Evolutionary conservation across 1,140 invertebrate species (phyloP).

Genomic region (Linepithema humile): DNA sequence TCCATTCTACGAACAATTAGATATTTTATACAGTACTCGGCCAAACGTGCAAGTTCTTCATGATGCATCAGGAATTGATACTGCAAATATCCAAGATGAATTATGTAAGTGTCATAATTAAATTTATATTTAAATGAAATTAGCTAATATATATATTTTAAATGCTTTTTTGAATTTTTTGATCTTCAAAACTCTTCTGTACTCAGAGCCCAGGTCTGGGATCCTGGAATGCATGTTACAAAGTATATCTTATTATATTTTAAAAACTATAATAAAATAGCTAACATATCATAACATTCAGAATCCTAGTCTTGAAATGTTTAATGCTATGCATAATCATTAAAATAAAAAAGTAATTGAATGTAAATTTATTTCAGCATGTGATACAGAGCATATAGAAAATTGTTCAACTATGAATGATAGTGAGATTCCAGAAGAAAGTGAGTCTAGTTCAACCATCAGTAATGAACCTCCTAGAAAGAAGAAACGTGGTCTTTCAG

Average conservation of each 20-base stretch:
- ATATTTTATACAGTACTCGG: background rate
- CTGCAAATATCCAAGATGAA: background rate
- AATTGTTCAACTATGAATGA: background rate
- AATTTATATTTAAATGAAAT: background rate
- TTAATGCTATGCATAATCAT: background rate
- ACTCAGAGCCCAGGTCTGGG: too few relatives aligned
- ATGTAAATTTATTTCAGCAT: background rate
- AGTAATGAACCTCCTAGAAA: background rate
- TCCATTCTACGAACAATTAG: slow-evolving; percentile 11
- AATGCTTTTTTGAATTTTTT: too few relatives aligned
- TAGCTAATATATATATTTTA: too few relatives aligned
- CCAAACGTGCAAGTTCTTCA: background rate
- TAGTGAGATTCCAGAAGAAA: background rate
- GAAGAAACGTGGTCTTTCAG: background rate
- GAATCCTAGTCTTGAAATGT: slow-evolving; percentile 11
- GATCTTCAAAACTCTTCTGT: too few relatives aligned
- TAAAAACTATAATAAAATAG: too few relatives aligned
- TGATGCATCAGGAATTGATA: background rate
- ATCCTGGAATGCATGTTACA: too few relatives aligned
- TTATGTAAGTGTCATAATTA: background rate
- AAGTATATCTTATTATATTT: too few relatives aligned
- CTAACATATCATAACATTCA: too few relatives aligned
- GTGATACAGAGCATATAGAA: background rate
- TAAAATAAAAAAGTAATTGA: slow-evolving; percentile 20
- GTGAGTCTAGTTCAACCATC: background rate